Base-by-base conservation (phyloP, 2,797 vertebrate genomes). In the Heteromormyrus szaboi region DNA sequence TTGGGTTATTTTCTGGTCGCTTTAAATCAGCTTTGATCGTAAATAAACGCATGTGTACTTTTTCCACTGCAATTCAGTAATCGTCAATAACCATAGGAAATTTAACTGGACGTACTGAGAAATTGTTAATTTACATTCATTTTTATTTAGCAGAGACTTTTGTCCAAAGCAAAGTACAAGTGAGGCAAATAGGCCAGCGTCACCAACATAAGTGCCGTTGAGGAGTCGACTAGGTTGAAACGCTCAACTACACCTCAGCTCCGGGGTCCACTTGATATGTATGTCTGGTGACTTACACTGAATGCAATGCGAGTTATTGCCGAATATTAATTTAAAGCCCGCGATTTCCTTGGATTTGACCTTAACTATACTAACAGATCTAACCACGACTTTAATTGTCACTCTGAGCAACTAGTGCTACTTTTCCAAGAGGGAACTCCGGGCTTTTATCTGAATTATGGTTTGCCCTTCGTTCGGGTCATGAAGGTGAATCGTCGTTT, bases 401-500 rank as follows among this genome's bases (percentile, higher is more conserved):
- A 56, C 85, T 51, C 53, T 14, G 8, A 9, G 51, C 25, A 4
- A 85, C 25, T 48, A 11, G 22, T 41, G 51, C 59, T 72, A 7
- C 48, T 50, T 68, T 85, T 50, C 17, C 41, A 48, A 65, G 79
- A 85, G 22, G 33, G 12, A 68, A 33, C 83, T 51, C 19, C 4
- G 8, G 62, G 41, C 44, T 53, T 88, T 37, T 46, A 12, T 85
- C 19, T 86, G 33, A 87, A 51, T 89, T n/a, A 90, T 86, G 81
- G 50, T 3, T 37, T 68, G 44, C 29, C 54, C 50, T 68, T 17
- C 19, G 14, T 68, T 81, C 68, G 14, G 65, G 53, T 88, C 89
- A 89, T 14, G 22, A 88, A 76, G 11, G 85, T 54, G 76, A 87
- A 68, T 25, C 65, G 44, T 72, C 29, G 59, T 25, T 25, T 62